Conservation (phyloP, 2,113 vertebrate genomes). For the Charina bottae region DNA sequence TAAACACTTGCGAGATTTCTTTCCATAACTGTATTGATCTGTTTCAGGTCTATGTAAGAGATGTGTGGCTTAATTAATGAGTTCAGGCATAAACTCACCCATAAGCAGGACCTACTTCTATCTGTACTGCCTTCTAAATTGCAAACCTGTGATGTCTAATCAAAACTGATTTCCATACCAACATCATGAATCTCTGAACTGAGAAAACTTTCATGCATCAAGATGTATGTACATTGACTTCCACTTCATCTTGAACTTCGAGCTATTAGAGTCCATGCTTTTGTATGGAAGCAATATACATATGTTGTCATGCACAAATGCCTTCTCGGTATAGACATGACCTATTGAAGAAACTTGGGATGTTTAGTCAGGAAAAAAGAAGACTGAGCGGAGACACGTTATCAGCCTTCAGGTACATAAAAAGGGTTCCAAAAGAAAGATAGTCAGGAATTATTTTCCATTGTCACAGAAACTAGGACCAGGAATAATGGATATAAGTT, state of each 20-base stretch:
- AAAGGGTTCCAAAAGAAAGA: background rate
- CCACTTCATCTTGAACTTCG: too few species aligned
- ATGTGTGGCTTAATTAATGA: too few species aligned
- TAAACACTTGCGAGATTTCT: background rate
- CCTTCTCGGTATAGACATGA: background rate
- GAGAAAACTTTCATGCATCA: background rate
- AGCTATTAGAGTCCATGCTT: too few species aligned
- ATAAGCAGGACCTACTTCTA: too few species aligned
- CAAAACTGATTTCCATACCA: too few species aligned
- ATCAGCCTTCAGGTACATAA: background rate
- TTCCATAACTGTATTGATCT: background rate
- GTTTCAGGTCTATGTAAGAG: background rate
- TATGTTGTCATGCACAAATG: too few species aligned
- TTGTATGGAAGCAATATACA: too few species aligned
- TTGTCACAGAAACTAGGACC: background rate
- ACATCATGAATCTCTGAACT: too few species aligned
- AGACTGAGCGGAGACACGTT: background rate
- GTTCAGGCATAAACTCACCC: too few species aligned
- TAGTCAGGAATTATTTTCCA: background rate
- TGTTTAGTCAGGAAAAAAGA: background rate
- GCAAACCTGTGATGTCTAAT: too few species aligned
- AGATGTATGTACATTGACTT: background rate
- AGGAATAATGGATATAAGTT: background rate
- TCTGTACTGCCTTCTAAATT: too few species aligned
- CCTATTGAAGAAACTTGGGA: background rate